A percentile compares a stretch with the other conserved stretches of the same genome.
Evolutionary conservation across 2,797 vertebrate genomes (phyloP).

Genomic region (Crenichthys baileyi): DNA sequence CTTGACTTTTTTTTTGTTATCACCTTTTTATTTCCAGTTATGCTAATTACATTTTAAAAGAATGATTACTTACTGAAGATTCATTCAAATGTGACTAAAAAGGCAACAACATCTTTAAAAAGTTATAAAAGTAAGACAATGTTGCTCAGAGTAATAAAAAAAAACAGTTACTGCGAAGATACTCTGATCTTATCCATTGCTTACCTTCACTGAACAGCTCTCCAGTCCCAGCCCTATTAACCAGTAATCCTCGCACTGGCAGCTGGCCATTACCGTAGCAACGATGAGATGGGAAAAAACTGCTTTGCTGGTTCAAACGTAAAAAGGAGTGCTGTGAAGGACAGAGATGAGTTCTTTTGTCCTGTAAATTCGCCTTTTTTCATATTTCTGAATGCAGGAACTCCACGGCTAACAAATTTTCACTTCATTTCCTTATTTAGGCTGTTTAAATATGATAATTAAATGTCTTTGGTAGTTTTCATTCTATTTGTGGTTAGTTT

Average conservation of each 20-base stretch:
- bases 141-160: no score
- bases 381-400: conserved; percentile 54
- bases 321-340: conserved; percentile 77
- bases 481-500: conserved; percentile 20
- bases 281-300: conserved; percentile 77
- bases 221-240: conserved; percentile 81
- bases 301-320: conserved; percentile 79
- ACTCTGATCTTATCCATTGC: conserved; percentile 75
- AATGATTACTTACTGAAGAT: neutral
- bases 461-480: conserved; percentile 30
- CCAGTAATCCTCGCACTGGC: conserved; percentile 80
- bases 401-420: conserved; percentile 35
- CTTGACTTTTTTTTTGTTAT: neutral
- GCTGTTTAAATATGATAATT: conserved; percentile 27
- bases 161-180: conserved; percentile 15
- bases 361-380: conserved; percentile 60
- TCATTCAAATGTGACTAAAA: conserved; percentile 14
- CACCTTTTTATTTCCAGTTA: conserved; percentile 20
- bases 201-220: conserved; percentile 79
- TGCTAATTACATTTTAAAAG: neutral
- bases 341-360: conserved; percentile 65
- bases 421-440: conserved; percentile 28
- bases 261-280: conserved; percentile 86
- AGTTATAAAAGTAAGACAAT: conserved; percentile 25
- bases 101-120: conserved; percentile 3